phyloP scores from a whole-genome alignment of 2,113 vertebrate species.

The Tonatia bakeri region DNA sequence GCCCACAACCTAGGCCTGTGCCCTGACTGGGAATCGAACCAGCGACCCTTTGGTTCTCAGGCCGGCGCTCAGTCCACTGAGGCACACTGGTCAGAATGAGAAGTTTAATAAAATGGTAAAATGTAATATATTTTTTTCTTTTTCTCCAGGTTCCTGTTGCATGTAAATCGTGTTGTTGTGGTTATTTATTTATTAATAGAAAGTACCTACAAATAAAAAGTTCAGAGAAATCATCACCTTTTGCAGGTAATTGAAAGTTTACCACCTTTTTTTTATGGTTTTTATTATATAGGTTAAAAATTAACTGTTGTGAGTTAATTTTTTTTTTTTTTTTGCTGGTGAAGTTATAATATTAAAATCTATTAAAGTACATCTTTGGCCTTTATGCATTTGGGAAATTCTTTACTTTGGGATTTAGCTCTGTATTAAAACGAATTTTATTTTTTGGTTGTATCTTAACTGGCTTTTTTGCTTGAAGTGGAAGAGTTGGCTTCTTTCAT shows the following conservation, averaged over 20 bases:
- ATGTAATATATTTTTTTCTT: background rate
- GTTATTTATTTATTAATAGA: conserved; percentile 93
- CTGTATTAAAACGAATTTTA: background rate
- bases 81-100: background rate
- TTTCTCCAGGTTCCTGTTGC: conserved; percentile 90
- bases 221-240: conserved; percentile 85
- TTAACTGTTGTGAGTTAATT: background rate
- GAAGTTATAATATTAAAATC: background rate
- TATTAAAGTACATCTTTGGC: background rate
- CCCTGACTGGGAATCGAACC: no score
- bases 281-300: background rate
- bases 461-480: background rate
- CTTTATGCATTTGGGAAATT: background rate
- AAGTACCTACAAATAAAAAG: conserved; percentile 91
- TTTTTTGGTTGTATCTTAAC: background rate
- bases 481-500: background rate
- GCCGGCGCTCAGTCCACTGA: no score
- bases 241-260: conserved; percentile 80
- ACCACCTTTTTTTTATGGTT: background rate
- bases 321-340: background rate
- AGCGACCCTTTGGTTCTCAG: no score
- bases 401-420: background rate
- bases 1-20: no score
- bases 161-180: conserved; percentile 93
- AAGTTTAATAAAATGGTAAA: background rate